Evolutionary conservation across 1,140 invertebrate genomes (phyloP), one percentile per base, ranked within the genome.

Genomic region (Habropoda laboriosa): DNA sequence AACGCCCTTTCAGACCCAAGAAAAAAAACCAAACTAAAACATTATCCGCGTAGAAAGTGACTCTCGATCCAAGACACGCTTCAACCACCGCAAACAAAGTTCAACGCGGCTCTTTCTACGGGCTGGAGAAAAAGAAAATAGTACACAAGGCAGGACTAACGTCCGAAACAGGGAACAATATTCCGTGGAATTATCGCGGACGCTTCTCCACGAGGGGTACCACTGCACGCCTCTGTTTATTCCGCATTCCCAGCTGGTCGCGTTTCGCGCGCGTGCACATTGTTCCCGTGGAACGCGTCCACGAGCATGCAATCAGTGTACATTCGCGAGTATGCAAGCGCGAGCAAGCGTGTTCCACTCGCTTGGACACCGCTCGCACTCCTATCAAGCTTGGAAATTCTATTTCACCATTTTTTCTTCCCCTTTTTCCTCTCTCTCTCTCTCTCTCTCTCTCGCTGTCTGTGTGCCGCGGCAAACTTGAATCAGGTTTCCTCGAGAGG

Each of bases 211-310:
- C n/a, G n/a, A n/a, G n/a, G 30, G 58, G 38, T 61, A 61, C 32
- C 45, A 30, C 16, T 12, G 30, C 45, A 18, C 45, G 64, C 49
- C 57, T 57, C 38, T 21, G 68, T 76, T 67, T 68, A 45, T 45
- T 68, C 49, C n/a, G 63, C 63, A 76, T 76, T 67, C 73, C 32
- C 38, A 30, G 38, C 13, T 53, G 73, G 35, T 75, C 38, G 35
- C 18, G 35, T 55, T 57, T 57, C 38, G 38, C 68, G 38, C 42
- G 49, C 49, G 49, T 49, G 49, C 49, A 42, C 49, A 75, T 66
- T 67, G 73, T 67, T 51, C 24, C 21, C 47, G 21, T 24, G 51
- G 27, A 75, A 75, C 38, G n/a, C 40, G 30, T 51, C 38, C 60
- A 24, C 18, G 49, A 24, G 40, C 2, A 45, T 63, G 71, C 38